Evolutionary conservation across 2,113 vertebrate species (phyloP).

Genomic region (Oncorhynchus clarkii): DNA sequence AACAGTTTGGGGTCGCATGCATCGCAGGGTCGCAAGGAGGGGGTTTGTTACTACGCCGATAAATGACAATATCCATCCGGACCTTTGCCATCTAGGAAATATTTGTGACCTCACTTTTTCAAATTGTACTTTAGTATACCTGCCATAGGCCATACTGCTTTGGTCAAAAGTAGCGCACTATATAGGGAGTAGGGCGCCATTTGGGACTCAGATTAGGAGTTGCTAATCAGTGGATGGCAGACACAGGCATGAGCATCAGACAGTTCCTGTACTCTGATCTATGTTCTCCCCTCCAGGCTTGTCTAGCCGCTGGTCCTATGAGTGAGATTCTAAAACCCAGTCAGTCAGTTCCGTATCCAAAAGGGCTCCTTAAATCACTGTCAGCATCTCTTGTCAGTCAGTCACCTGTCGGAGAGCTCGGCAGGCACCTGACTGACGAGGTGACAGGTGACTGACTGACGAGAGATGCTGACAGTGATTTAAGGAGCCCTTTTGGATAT

Average conservation of each 20-base stretch:
- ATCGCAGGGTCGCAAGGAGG: too few relatives aligned
- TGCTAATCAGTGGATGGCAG: not conserved
- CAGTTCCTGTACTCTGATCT: not conserved
- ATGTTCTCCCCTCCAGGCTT: not conserved
- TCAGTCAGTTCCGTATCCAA: constrained; percentile 16
- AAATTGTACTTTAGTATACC: too few relatives aligned
- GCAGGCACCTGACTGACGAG: not conserved
- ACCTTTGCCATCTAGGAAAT: too few relatives aligned
- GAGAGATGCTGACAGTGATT: constrained; percentile 40
- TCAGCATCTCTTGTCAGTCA: constrained; percentile 30
- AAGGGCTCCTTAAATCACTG: constrained; percentile 40
- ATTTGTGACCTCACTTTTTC: too few relatives aligned
- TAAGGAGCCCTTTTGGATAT: constrained; percentile 21
- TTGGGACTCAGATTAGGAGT: too few relatives aligned
- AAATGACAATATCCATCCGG: too few relatives aligned
- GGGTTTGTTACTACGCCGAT: too few relatives aligned
- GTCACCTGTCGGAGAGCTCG: not conserved
- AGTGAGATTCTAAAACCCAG: constrained; percentile 1
- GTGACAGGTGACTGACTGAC: constrained; percentile 15
- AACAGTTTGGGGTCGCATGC: too few relatives aligned
- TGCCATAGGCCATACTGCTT: too few relatives aligned
- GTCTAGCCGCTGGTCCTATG: constrained; percentile 15
- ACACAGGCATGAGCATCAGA: not conserved
- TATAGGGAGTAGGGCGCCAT: too few relatives aligned
- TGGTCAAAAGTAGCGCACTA: too few relatives aligned